These are phyloP conservation scores for Antedon mediterranea DNA, from an alignment of 53 echinoderm and acorn worm species.

Conservation along the genomic window DNA sequence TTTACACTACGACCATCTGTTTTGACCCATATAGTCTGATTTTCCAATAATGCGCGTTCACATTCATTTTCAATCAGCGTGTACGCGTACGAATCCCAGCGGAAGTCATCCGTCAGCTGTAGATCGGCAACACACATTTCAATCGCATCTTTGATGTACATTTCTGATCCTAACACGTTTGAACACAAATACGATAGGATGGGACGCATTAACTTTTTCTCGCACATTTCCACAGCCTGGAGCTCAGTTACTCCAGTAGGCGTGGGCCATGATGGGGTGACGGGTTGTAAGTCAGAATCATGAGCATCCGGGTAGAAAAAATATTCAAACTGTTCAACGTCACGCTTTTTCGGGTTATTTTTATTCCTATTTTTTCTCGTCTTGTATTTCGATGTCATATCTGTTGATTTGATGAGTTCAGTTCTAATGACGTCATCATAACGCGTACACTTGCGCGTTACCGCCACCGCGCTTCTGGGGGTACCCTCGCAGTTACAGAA, in stretches of 20 bases:
- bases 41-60: conserved; percentile 49
- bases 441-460: conserved; percentile 29
- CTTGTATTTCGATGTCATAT: conserved; percentile 50
- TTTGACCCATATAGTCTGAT: conserved; percentile 36
- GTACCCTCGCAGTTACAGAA: background rate
- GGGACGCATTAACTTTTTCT: conserved; percentile 26
- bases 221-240: conserved; percentile 63
- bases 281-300: conserved; percentile 32
- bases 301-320: conserved; percentile 65
- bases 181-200: conserved; percentile 52
- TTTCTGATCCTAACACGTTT: conserved; percentile 35
- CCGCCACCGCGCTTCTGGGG: background rate
- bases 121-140: conserved; percentile 77
- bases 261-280: conserved; percentile 60
- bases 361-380: background rate
- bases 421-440: conserved; percentile 55
- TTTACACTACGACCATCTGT: background rate
- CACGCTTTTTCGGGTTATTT: too few species aligned
- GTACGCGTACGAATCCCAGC: conserved; percentile 60
- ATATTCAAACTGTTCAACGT: conserved; percentile 19
- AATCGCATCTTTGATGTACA: conserved; percentile 69
- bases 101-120: conserved; percentile 74
- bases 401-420: conserved; percentile 42
- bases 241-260: conserved; percentile 60
- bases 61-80: conserved; percentile 80